A percentile compares a stretch with the other conserved stretches of the same genome.
phyloP scores from a whole-genome alignment of 2,797 vertebrate genomes.

The Sebastes glaucus region DNA sequence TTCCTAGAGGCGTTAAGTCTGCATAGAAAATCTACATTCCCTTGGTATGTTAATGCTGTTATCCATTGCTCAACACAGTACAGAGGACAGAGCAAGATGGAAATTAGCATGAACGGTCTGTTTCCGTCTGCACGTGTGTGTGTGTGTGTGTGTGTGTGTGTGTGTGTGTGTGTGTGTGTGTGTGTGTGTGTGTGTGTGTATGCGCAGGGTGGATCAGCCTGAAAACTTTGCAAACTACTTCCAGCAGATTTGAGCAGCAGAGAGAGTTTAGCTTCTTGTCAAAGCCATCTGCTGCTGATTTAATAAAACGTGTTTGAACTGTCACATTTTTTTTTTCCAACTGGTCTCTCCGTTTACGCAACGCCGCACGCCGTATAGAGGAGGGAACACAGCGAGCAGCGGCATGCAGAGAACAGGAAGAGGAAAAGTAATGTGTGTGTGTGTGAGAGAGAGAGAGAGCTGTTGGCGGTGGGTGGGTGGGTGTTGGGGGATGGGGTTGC shows the following conservation, averaged over 20 bases:
- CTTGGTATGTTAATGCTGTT: background rate
- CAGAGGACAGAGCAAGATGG: background rate
- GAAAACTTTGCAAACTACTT: slow-evolving; percentile 31
- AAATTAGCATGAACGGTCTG: background rate
- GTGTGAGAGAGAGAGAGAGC: background rate
- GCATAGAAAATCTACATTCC: background rate
- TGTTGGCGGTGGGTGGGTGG: slow-evolving; percentile 47
- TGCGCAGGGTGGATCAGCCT: background rate
- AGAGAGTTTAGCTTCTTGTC: slow-evolving; percentile 33
- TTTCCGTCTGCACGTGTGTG: background rate
- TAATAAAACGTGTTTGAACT: slow-evolving; percentile 46
- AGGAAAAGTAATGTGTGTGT: background rate
- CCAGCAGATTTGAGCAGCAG: slow-evolving; percentile 18
- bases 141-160: background rate
- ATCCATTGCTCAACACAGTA: background rate
- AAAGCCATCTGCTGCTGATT: slow-evolving; percentile 51
- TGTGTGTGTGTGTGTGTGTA: too few relatives aligned
- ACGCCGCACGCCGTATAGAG: background rate
- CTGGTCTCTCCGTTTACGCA: slow-evolving; percentile 19
- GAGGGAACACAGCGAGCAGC: background rate
- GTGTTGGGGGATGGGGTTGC: slow-evolving; percentile 43
- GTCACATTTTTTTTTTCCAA: background rate
- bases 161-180: too few relatives aligned
- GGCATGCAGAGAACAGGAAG: background rate
- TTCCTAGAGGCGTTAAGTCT: background rate